Conservation (phyloP, 2,888 invertebrate species). For the Allygus modestus region DNA sequence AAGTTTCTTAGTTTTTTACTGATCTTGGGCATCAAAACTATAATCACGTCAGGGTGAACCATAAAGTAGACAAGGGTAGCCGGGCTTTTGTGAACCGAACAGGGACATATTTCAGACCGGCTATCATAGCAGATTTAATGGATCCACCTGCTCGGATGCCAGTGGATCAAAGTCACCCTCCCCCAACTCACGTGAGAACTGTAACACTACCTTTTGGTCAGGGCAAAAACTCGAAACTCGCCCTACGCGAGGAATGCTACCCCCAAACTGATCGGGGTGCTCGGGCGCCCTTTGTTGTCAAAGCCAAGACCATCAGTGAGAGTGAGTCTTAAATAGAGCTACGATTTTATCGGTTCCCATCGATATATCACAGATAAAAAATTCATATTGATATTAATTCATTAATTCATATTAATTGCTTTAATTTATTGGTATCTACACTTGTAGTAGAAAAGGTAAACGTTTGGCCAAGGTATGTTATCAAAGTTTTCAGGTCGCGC, state of each 20-base stretch:
- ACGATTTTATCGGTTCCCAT: neutral
- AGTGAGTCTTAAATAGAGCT: neutral
- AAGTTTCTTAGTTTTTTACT: slow-evolving; percentile 35
- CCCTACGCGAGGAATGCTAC: slow-evolving; percentile 23
- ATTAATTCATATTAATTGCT: too few species aligned
- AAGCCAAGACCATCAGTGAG: neutral
- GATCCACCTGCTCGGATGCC: slow-evolving; percentile 49
- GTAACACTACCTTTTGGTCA: slow-evolving; percentile 28
- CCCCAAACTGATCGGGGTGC: neutral
- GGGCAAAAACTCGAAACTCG: slow-evolving; percentile 48
- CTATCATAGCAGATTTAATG: slow-evolving; percentile 54
- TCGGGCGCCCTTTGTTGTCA: slow-evolving; percentile 30
- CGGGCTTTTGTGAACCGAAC: slow-evolving; percentile 26
- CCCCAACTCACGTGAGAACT: slow-evolving; percentile 57
- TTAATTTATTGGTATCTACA: too few species aligned
- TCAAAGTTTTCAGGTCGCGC: too few species aligned
- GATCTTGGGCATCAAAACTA: slow-evolving; percentile 46
- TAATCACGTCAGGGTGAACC: slow-evolving; percentile 34
- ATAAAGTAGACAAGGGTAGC: slow-evolving; percentile 37
- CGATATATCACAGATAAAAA: neutral
- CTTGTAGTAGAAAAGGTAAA: too few species aligned
- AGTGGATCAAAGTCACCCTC: slow-evolving; percentile 50
- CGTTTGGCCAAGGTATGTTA: too few species aligned
- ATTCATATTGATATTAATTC: neutral
- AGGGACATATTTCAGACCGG: slow-evolving; percentile 56